Conservation (phyloP, 2,797 vertebrate genomes). For the Anguilla pacifica region DNA sequence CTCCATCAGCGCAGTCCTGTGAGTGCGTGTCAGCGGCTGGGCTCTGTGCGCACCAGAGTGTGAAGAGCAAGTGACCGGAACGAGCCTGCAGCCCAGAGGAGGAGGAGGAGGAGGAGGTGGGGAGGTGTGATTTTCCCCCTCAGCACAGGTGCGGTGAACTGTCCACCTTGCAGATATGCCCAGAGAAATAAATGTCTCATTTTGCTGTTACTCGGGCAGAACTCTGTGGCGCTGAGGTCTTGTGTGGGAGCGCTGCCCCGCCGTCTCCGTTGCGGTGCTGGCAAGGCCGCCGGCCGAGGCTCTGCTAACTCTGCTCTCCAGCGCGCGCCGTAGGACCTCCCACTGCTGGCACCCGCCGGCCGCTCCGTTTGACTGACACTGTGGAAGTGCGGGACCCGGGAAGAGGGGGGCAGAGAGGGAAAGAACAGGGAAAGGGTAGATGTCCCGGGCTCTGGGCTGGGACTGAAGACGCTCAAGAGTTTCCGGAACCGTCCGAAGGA, state of each 20-base stretch:
- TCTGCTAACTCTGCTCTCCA: not conserved
- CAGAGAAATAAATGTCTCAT: not conserved
- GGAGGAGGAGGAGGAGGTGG: not conserved
- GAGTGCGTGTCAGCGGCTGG: not conserved
- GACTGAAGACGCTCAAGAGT: not conserved
- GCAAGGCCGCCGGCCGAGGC: not conserved
- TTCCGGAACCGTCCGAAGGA: not conserved
- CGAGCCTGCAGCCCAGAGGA: not conserved
- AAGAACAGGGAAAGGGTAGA: not conserved
- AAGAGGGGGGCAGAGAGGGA: not conserved
- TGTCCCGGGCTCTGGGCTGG: not conserved
- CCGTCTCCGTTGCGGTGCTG: not conserved
- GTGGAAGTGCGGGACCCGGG: not conserved
- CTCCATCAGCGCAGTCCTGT: not conserved
- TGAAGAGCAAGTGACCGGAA: not conserved
- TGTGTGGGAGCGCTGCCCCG: not conserved
- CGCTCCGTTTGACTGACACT: not conserved
- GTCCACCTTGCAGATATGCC: not conserved
- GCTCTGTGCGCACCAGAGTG: not conserved
- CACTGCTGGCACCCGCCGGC: too few relatives aligned
- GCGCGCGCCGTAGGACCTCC: not conserved
- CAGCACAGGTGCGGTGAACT: not conserved
- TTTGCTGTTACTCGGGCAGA: not conserved
- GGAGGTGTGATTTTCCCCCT: too few relatives aligned
- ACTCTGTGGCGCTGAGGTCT: not conserved